Base-by-base conservation (phyloP, 2,113 vertebrate species). In the Bujurquina vittata region DNA sequence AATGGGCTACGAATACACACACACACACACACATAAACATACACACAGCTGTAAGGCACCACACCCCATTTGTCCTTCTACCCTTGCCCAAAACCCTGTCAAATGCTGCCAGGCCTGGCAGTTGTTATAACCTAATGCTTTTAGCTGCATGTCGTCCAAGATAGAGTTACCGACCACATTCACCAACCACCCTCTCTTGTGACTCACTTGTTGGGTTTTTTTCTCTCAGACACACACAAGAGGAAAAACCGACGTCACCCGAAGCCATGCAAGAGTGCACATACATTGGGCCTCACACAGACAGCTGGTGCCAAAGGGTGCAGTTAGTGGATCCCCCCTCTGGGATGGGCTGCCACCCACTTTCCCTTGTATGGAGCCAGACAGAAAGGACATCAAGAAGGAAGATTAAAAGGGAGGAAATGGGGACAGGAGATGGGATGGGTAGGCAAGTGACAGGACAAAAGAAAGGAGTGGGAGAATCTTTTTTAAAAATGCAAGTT, bases 301-400 rank as follows among this genome's bases (percentile, higher is more conserved):
- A 93, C 90, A 93, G 92, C 92, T 92, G 85, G 91, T 93, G 91
- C 91, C 92, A 91, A 87, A 87, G 91, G 88, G 80, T 81, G 84
- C 78, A 86, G 89, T 93, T 91, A 91, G 89, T 74, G 78, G 83
- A 88, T 90, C 80, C 79, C 86, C 81, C 85, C 87, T 88, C 62
- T 82, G 89, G 88, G 81, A 91, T 46, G 75, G 77, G 84, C 86
- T 81, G 75, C 75, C 83, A 67, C 74, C 86, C 81, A 67, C 81
- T 88, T 83, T 84, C 35, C 79, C 84, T 81, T 86, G 57, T 86
- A 87, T 59, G 83, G 83, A 89, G 83, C 82, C 75, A 75, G 77
- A 84, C 80, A 86, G 58, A 80, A 55, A 80, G 85, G 80, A 84
- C 75, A 89, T 79, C 59, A 31, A 83, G 76, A 86, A 59, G 82